Percentiles rank a stretch among this genome's conserved stretches.
Evolutionary conservation across 2,888 invertebrate genomes (phyloP).

Genomic region (Ametastegia equiseti): DNA sequence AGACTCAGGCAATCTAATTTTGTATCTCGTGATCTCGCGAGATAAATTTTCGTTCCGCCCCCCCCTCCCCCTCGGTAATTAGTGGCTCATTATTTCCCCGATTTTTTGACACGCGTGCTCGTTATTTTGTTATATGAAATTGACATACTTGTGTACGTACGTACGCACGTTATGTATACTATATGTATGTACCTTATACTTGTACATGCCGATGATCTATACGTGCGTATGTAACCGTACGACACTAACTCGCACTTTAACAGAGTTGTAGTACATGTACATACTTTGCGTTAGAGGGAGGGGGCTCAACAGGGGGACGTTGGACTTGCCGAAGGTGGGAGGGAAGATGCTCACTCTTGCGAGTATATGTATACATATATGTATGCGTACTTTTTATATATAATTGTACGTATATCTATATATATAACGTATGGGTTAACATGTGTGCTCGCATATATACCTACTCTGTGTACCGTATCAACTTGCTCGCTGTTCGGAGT

Average conservation of each 20-base stretch:
- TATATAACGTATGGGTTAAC: not conserved
- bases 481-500: constrained; percentile 20
- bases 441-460: not conserved
- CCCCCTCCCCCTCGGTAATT: not conserved
- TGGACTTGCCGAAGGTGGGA: constrained; percentile 11
- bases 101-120: not conserved
- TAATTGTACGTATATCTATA: not conserved
- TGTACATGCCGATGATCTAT: not conserved
- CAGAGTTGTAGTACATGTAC: too few species aligned
- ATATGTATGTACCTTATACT: constrained; percentile 8
- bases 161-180: not conserved
- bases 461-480: constrained; percentile 25
- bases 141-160: not conserved
- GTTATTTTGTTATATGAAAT: not conserved
- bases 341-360: constrained; percentile 13
- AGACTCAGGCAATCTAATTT: not conserved
- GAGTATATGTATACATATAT: too few species aligned
- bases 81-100: not conserved
- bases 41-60: not conserved
- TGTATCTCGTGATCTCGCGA: not conserved
- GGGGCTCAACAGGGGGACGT: constrained; percentile 9
- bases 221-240: not conserved
- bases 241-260: not conserved
- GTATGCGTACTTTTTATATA: constrained; percentile 6
- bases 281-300: not conserved